These are phyloP conservation scores for Ligdia adustata DNA, from an alignment of 2,888 invertebrate species.

Conservation along the genomic window DNA sequence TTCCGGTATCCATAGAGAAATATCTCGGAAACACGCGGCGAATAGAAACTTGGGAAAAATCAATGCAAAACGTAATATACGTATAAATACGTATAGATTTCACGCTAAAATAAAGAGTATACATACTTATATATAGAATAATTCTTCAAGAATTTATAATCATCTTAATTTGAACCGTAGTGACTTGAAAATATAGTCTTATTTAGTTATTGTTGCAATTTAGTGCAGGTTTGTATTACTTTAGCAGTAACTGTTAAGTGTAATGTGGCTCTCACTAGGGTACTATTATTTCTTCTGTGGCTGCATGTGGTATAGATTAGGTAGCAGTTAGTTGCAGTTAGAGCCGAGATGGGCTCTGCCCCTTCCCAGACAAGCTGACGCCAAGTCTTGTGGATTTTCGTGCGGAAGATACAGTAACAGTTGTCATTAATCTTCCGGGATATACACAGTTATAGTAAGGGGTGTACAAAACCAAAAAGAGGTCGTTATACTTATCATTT, in stretches of 20 bases:
- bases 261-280: no score
- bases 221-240: neutral
- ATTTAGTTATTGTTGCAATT: neutral
- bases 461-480: no score
- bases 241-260: no score
- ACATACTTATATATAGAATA: neutral
- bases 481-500: no score
- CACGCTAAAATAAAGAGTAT: constrained; percentile 6
- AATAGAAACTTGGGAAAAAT: constrained; percentile 57
- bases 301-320: neutral
- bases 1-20: constrained; percentile 41
- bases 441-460: no score
- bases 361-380: constrained; percentile 11
- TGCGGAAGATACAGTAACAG: neutral
- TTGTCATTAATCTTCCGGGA: no score
- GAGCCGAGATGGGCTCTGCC: neutral
- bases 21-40: constrained; percentile 45
- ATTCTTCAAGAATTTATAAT: neutral
- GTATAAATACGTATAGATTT: constrained; percentile 10
- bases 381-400: constrained; percentile 7
- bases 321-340: neutral
- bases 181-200: neutral
- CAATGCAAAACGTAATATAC: constrained; percentile 44
- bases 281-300: neutral
- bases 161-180: constrained; percentile 7